Conservation (phyloP, 1,140 invertebrate genomes). For the Euwallacea fornicatus region DNA sequence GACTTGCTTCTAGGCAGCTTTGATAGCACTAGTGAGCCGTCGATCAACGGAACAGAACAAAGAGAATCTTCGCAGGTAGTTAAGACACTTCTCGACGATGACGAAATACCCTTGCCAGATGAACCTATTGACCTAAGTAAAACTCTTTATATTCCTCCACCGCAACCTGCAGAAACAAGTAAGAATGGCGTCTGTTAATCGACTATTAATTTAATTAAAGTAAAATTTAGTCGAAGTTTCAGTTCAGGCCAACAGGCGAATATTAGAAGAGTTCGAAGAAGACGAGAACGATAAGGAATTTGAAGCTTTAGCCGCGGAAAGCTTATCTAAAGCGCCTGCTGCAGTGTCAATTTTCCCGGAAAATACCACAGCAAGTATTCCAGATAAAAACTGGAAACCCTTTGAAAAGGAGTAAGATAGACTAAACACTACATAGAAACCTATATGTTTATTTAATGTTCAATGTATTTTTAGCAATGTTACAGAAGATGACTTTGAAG, state of each 20-base stretch:
- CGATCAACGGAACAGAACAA: slow-evolving; percentile 12
- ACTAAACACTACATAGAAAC: neutral
- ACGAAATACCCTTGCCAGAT: slow-evolving; percentile 65
- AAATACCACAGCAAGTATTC: slow-evolving; percentile 48
- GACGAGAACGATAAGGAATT: slow-evolving; percentile 73
- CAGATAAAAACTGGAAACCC: slow-evolving; percentile 59
- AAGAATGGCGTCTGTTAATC: neutral
- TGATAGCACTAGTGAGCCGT: slow-evolving; percentile 54
- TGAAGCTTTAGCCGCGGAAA: slow-evolving; percentile 72
- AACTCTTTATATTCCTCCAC: slow-evolving; percentile 52
- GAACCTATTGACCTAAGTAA: slow-evolving; percentile 65
- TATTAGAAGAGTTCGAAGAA: slow-evolving; percentile 38
- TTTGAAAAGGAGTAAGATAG: slow-evolving; percentile 56
- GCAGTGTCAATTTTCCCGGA: neutral
- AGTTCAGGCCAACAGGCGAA: slow-evolving; percentile 1
- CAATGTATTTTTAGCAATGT: neutral
- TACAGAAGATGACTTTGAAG: slow-evolving; percentile 10
- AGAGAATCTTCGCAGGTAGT: slow-evolving; percentile 28
- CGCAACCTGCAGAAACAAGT: slow-evolving; percentile 15
- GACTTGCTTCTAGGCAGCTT: slow-evolving; percentile 72
- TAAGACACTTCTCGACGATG: slow-evolving; percentile 71
- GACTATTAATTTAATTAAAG: neutral
- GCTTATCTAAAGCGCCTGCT: slow-evolving; percentile 58
- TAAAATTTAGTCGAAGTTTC: neutral
- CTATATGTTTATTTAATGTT: neutral